Evolutionary conservation across 2,113 vertebrate genomes (phyloP), one percentile per base, ranked within the genome.

Genomic region (Numenius arquata): DNA sequence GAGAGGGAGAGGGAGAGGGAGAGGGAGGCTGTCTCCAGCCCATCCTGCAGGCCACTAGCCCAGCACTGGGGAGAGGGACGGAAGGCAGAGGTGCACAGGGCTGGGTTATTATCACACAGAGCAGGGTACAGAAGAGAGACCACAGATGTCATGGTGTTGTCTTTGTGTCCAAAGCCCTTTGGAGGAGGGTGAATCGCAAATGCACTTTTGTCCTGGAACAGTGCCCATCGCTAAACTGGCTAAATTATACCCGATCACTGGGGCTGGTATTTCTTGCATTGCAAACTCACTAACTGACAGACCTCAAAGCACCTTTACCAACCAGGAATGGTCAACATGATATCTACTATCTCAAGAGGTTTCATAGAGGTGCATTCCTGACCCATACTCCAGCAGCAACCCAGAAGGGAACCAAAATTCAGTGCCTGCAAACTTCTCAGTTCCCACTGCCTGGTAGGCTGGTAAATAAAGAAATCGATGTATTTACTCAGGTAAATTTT

Each of bases 41-140:
- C 11, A 16, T 8, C 4, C 27, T 15, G 8, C 11, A 1, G 12
- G 32, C 36, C 45, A 36, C 34, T 9, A 63, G 59, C 8, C 47
- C 63, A 58, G 34, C 1, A 0, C 18, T 55, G 12, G 40, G 61
- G 25, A 41, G 36, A 52, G 15, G 22, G 12, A 43, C 20, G 23
- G 5, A 34, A 55, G 34, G 41, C 12, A 32, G 30, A 52, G 26
- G 52, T 5, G 1, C 3, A 1, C 3, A 6, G 38, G 56, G 13
- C 23, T 85, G 83, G 48, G 38, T 30, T 77, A 32, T 73, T 67
- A 53, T 10, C 30, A n/a, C 59, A 56, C 58, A 55, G 58, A 73
- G 38, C 26, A 76, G 38, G 9, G 63, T 45, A 22, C 27, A 30
- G 62, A 61, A 23, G 34, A 68, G 40, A n/a, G 34, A 34, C 38